These are phyloP conservation scores for Lutraria lutraria DNA, from an alignment of 2,888 invertebrate genomes.

Conservation along the genomic window DNA sequence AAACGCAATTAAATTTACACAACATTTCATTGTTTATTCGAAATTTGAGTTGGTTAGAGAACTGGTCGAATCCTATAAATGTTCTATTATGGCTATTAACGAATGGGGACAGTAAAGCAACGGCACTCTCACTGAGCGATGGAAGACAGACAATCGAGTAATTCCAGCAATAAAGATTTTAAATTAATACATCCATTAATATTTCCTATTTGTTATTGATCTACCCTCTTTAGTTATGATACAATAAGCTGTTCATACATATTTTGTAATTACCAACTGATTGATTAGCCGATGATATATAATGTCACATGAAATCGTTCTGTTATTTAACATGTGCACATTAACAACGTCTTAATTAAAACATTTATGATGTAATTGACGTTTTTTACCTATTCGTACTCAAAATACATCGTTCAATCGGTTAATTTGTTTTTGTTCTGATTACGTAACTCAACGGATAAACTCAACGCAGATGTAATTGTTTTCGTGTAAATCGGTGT, in stretches of 20 bases:
- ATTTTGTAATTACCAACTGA: conserved; percentile 13
- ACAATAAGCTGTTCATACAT: neutral
- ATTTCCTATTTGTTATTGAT: no score
- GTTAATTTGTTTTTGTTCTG: neutral
- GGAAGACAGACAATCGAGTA: no score
- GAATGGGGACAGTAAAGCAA: no score
- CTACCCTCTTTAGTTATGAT: neutral
- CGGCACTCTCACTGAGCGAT: no score
- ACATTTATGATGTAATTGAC: neutral
- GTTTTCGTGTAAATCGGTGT: neutral
- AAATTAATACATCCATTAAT: no score
- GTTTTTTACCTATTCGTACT: neutral
- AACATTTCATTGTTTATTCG: no score
- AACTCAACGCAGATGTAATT: neutral
- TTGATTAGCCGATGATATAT: neutral
- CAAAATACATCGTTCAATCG: neutral
- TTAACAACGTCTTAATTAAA: neutral
- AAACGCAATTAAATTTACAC: no score
- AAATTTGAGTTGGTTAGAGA: no score
- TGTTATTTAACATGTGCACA: neutral
- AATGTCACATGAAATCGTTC: neutral
- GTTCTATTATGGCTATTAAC: no score
- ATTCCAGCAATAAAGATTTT: no score
- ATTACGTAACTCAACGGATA: neutral
- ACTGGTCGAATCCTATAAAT: no score